Base-by-base conservation (phyloP, 1,140 invertebrate genomes). In the Maconellicoccus hirsutus region DNA sequence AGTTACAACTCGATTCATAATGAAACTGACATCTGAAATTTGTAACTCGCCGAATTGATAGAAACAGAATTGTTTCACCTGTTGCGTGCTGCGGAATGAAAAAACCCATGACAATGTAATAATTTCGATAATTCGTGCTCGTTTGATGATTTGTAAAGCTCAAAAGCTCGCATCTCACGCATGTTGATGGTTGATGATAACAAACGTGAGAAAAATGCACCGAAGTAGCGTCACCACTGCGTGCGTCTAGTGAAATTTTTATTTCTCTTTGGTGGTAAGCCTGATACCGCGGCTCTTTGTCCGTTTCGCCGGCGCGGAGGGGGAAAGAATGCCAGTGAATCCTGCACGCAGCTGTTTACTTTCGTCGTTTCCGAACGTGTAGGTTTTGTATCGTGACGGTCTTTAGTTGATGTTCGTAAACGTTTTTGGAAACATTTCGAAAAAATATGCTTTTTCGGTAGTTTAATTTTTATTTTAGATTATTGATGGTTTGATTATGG, bases 291-390 rank as follows among this genome's bases (percentile, higher is more conserved):
- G 42, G 42, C n/a, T 52, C 42, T 52, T 52, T 52, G 42, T 52
- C 42, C 42, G 42, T 16, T 52, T 16, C 6, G n/a, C 42, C 42
- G 42, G 42, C 42, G 42, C n/a, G n/a, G n/a, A 4, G 42, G 16
- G 16, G 42, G 4, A 52, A 52, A 52, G 42, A 52, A 52, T 52
- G 42, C n/a, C n/a, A 52, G 6, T 52, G 42, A 52, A 52, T 52
- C 42, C n/a, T 52, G 42, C 42, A 52, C 42, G 42, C 42, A 52
- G 42, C 42, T 52, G 42, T 52, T 52, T 52, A 52, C 42, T 52
- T 52, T 52, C 42, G n/a, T 52, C 42, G 42, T 52, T 52, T 52
- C 42, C 42, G 42, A 52, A 52, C 42, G 42, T 52, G 42, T 52
- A 52, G 42, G 42, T 52, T n/a, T 52, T 52, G 42, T 52, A 52